Conservation (phyloP, 2,888 invertebrate species). For the Cotesia congregata region DNA sequence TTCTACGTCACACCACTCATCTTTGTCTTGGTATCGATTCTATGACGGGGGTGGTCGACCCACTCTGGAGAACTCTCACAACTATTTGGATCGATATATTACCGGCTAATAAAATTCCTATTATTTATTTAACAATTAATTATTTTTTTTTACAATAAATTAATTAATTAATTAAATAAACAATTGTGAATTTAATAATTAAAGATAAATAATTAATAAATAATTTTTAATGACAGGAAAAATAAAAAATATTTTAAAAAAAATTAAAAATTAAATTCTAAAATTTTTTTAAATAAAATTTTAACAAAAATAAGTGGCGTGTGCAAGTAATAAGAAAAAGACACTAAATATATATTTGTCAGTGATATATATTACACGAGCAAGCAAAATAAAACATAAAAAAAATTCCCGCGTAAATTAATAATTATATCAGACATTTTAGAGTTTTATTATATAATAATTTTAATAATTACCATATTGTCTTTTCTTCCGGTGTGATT, state of each 20-base stretch:
- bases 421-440: slow-evolving; percentile 20
- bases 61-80: slow-evolving; percentile 26
- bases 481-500: slow-evolving; percentile 39
- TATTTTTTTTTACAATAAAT: slow-evolving; percentile 29
- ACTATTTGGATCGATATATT: slow-evolving; percentile 23
- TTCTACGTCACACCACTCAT: slow-evolving; percentile 1
- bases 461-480: slow-evolving; percentile 58
- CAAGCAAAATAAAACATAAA: slow-evolving; percentile 37
- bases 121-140: background rate
- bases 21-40: slow-evolving; percentile 28
- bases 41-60: slow-evolving; percentile 32
- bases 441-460: background rate
- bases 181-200: background rate
- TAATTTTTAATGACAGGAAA: background rate
- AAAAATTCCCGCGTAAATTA: slow-evolving; percentile 61
- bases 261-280: background rate
- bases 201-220: too few species aligned
- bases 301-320: slow-evolving; percentile 45
- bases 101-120: background rate
- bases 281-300: background rate
- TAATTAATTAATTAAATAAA: too few species aligned
- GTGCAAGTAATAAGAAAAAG: slow-evolving; percentile 46
- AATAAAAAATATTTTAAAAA: background rate
- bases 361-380: slow-evolving; percentile 10
- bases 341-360: slow-evolving; percentile 14